Evolutionary conservation across 2,797 vertebrate genomes (phyloP).

Genomic region (Diceros bicornis): DNA sequence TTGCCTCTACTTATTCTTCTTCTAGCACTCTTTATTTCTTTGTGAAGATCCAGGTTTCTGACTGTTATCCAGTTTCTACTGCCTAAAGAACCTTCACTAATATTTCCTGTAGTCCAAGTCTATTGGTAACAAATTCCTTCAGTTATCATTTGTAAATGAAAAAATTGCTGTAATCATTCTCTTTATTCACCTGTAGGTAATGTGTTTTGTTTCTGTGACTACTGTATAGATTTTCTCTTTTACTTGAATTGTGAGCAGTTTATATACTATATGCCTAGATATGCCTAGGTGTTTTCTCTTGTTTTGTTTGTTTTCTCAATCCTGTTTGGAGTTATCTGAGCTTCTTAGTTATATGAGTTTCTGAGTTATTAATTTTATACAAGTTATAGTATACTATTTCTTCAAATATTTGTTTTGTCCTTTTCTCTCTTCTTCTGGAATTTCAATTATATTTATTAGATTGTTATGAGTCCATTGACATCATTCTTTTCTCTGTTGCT

Average conservation of each 20-base stretch:
- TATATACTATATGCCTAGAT: not conserved
- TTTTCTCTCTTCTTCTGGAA: not conserved
- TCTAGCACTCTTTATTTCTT: not conserved
- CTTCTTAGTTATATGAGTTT: not conserved
- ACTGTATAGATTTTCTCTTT: not conserved
- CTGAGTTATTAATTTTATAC: constrained; percentile 6
- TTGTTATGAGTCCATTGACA: not conserved
- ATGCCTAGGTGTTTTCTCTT: not conserved
- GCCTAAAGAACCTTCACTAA: not conserved
- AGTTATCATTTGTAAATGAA: not conserved
- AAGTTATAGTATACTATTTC: not conserved
- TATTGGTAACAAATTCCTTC: not conserved
- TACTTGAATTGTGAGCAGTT: not conserved
- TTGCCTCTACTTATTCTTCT: not conserved
- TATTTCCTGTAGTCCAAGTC: not conserved
- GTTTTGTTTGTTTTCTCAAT: not conserved
- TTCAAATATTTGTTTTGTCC: not conserved
- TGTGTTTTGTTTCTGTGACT: not conserved
- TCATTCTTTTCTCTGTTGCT: not conserved
- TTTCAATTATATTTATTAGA: not conserved
- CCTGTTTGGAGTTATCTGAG: not conserved
- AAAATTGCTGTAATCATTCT: not conserved
- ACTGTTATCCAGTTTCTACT: not conserved
- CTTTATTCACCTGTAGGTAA: not conserved
- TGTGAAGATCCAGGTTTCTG: not conserved